Conservation (phyloP, 2,888 invertebrate genomes). For the Drosophila villosipedis region DNA sequence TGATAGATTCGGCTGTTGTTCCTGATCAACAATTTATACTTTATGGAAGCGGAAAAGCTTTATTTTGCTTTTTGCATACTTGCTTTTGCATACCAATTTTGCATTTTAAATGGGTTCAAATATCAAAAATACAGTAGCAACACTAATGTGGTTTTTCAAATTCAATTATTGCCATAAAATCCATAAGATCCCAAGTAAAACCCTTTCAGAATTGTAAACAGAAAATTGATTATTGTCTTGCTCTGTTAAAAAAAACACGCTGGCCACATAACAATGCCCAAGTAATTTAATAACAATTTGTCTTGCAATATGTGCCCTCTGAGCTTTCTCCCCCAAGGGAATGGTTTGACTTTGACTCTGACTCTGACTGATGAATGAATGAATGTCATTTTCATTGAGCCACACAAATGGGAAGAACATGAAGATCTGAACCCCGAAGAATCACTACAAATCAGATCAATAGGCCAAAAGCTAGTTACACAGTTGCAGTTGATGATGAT, state of each 20-base stretch:
- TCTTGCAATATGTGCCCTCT: conserved; percentile 2
- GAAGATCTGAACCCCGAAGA: neutral
- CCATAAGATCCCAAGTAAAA: neutral
- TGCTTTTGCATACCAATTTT: neutral
- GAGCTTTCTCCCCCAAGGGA: conserved; percentile 28
- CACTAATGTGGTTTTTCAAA: neutral
- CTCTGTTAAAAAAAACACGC: neutral
- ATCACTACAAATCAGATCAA: conserved; percentile 45
- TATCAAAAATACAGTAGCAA: neutral
- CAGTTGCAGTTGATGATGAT: conserved; percentile 35
- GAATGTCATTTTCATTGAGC: conserved; percentile 27
- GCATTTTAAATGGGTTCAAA: neutral
- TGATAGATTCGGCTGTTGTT: neutral
- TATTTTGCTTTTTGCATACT: neutral
- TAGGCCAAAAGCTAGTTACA: conserved; percentile 47
- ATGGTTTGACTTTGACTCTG: neutral
- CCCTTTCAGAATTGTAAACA: neutral
- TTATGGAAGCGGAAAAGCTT: neutral
- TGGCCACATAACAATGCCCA: neutral
- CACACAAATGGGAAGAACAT: conserved; percentile 18
- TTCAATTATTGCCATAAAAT: neutral
- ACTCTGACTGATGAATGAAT: conserved; percentile 23
- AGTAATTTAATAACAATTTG: conserved; percentile 15
- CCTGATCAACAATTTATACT: neutral
- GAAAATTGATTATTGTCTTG: neutral